phyloP scores from a whole-genome alignment of 2,797 vertebrate species.

The Hypotaenidia okinawae region DNA sequence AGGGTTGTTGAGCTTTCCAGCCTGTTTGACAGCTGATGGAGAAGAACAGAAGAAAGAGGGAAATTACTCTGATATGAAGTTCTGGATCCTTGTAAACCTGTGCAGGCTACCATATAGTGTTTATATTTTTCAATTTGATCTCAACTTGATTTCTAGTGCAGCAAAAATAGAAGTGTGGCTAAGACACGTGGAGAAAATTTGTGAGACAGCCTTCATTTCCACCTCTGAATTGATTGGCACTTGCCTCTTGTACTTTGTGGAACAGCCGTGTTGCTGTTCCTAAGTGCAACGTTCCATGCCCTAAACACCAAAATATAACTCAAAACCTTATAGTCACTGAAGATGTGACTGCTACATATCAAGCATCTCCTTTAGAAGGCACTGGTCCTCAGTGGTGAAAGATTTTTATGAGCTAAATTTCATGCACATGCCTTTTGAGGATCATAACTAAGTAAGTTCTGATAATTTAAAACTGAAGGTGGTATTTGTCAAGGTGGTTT shows the following conservation, averaged over 20 bases:
- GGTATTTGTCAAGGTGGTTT: not conserved
- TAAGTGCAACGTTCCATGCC: not conserved
- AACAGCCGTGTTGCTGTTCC: not conserved
- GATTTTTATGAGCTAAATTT: not conserved
- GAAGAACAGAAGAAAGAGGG: not conserved
- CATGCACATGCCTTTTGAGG: not conserved
- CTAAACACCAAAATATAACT: not conserved
- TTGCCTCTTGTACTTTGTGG: not conserved
- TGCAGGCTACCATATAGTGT: not conserved
- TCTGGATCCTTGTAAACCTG: not conserved
- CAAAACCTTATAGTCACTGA: not conserved
- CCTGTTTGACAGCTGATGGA: not conserved
- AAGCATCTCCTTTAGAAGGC: not conserved
- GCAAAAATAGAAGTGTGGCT: not conserved
- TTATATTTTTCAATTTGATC: not conserved
- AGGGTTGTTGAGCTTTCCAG: rapidly evolving
- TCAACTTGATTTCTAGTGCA: not conserved
- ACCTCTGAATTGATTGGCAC: not conserved
- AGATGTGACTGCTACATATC: not conserved
- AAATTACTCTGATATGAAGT: not conserved
- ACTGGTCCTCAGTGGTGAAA: not conserved
- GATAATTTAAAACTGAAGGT: not conserved
- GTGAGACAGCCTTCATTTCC: not conserved
- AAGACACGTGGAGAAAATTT: rapidly evolving
- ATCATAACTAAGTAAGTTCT: not conserved